Evolutionary conservation across 2,113 vertebrate genomes (phyloP).

Genomic region (Rhea americana): DNA sequence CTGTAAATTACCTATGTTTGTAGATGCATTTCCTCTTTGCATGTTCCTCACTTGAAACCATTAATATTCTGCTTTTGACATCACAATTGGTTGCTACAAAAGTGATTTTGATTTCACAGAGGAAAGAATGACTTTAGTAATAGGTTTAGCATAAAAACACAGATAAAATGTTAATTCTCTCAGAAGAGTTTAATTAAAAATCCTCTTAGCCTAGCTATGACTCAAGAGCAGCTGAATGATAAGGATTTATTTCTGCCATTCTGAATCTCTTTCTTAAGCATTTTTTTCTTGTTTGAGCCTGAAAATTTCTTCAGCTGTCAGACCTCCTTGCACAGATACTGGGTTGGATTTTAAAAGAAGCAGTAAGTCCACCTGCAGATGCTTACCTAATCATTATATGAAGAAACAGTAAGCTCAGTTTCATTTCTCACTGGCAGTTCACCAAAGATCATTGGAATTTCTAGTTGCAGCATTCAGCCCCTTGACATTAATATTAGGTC

Average conservation of each 20-base stretch:
- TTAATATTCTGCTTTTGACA: not conserved
- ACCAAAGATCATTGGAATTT: not conserved
- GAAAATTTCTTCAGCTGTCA: not conserved
- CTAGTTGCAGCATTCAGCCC: not conserved
- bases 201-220: slow-evolving; percentile 35
- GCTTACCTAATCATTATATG: not conserved
- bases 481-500: not conserved
- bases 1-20: not conserved
- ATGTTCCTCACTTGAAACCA: not conserved
- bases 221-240: slow-evolving; percentile 26
- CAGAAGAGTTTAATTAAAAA: slow-evolving; percentile 11
- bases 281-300: slow-evolving; percentile 14
- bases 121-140: not conserved
- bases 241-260: slow-evolving; percentile 24
- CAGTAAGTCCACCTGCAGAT: not conserved
- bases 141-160: slow-evolving; percentile 26
- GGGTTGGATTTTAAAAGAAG: not conserved
- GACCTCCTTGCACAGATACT: not conserved
- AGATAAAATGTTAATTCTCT: slow-evolving; percentile 37
- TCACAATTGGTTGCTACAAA: not conserved
- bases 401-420: not conserved
- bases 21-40: not conserved
- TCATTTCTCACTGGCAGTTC: not conserved
- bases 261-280: not conserved
- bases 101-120: slow-evolving; percentile 12